Percentiles rank a stretch among this genome's conserved stretches.
phyloP scores from a whole-genome alignment of 2,113 vertebrate species.

The Cynoglossus semilaevis region DNA sequence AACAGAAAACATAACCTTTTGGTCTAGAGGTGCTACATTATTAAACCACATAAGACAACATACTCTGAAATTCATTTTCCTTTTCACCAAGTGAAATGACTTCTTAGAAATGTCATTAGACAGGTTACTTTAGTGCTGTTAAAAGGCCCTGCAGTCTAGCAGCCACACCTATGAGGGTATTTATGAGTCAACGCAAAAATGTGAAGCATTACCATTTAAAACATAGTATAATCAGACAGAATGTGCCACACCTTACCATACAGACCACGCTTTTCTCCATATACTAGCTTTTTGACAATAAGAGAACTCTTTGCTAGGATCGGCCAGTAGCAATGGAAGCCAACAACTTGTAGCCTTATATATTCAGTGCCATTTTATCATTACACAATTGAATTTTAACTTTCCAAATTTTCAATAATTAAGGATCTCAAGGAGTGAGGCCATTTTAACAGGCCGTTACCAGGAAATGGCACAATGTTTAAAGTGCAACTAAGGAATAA shows the following conservation, averaged over 20 bases:
- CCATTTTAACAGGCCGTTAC: too few species aligned
- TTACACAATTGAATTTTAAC: too few species aligned
- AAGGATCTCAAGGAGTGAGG: too few species aligned
- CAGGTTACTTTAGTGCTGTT: slow-evolving; percentile 29
- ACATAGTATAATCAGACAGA: not conserved
- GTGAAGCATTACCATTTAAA: slow-evolving; percentile 27
- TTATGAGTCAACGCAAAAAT: slow-evolving; percentile 41
- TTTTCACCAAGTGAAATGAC: slow-evolving; percentile 9
- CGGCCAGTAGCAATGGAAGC: too few species aligned
- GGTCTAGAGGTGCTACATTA: not conserved
- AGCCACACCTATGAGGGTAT: slow-evolving; percentile 40
- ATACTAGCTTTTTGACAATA: too few species aligned
- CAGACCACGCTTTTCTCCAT: not conserved
- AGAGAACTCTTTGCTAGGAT: too few species aligned
- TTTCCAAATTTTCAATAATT: too few species aligned
- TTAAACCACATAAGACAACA: not conserved
- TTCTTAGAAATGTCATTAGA: slow-evolving; percentile 37
- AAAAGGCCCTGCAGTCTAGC: slow-evolving; percentile 25
- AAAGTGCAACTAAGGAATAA: too few species aligned
- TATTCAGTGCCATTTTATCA: too few species aligned
- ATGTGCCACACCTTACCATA: not conserved
- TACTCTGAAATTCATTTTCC: not conserved
- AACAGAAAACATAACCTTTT: slow-evolving; percentile 13
- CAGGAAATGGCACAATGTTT: too few species aligned
- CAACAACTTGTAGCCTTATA: too few species aligned